phyloP scores from a whole-genome alignment of 2,888 invertebrate genomes.

The Pandemis cinnamomeana region DNA sequence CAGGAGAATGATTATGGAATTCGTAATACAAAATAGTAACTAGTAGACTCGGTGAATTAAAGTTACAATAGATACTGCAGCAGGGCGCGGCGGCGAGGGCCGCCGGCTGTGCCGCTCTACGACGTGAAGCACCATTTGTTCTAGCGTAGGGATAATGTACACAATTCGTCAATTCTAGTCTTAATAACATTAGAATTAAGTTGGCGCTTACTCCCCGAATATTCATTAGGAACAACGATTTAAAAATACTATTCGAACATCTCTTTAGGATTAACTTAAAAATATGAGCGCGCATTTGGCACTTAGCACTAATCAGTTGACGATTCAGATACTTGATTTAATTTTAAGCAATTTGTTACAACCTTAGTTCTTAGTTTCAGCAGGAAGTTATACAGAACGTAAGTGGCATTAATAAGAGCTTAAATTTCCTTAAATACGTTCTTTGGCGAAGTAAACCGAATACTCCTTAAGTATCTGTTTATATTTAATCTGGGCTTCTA shows the following conservation, averaged over 20 bases:
- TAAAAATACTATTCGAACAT: constrained; percentile 79
- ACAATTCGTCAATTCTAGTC: constrained; percentile 78
- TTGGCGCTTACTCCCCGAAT: constrained; percentile 74
- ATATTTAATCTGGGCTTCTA: not conserved
- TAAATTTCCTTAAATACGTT: constrained; percentile 36
- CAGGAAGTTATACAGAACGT: constrained; percentile 15
- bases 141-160: constrained; percentile 85
- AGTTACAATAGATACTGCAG: constrained; percentile 61
- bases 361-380: constrained; percentile 14
- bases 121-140: constrained; percentile 84
- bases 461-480: not conserved
- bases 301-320: constrained; percentile 72
- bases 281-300: constrained; percentile 78
- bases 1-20: constrained; percentile 80
- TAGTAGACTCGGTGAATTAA: constrained; percentile 79
- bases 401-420: constrained; percentile 39
- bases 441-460: constrained; percentile 43
- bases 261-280: constrained; percentile 74
- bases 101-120: constrained; percentile 69
- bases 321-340: constrained; percentile 42
- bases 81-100: constrained; percentile 46
- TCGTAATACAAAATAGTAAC: constrained; percentile 80
- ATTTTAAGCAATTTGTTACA: constrained; percentile 22
- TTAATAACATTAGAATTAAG: constrained; percentile 76
- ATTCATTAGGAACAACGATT: constrained; percentile 82